A percentile compares a stretch with the other conserved stretches of the same genome.
These are phyloP conservation scores for Rhogogaster chlorosoma DNA, from an alignment of 2,888 invertebrate species.

Conservation along the genomic window DNA sequence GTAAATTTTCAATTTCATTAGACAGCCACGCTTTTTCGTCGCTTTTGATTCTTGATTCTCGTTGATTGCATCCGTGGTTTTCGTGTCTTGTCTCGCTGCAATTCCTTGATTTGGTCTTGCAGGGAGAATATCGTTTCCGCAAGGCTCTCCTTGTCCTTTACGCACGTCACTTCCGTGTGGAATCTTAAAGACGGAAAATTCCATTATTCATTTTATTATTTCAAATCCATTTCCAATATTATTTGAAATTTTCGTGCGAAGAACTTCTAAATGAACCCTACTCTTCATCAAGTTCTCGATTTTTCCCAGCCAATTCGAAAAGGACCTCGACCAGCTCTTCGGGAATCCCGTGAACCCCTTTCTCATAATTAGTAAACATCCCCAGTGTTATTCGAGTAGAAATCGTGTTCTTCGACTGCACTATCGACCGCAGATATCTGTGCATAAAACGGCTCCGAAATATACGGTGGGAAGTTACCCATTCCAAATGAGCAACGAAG, in stretches of 20 bases:
- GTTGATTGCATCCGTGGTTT: not conserved
- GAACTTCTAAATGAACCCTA: not conserved
- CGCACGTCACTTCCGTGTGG: not conserved
- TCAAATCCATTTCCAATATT: no score
- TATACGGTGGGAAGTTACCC: slow-evolving; percentile 62
- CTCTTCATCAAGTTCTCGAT: slow-evolving; percentile 45
- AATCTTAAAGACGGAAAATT: not conserved
- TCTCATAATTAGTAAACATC: slow-evolving; percentile 57
- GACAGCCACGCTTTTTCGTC: not conserved
- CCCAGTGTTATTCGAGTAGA: slow-evolving; percentile 60
- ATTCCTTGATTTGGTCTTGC: slow-evolving; percentile 2
- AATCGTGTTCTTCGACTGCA: slow-evolving; percentile 58
- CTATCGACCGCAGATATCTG: slow-evolving; percentile 57
- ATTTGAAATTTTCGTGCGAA: not conserved
- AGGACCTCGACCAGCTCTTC: slow-evolving; percentile 59
- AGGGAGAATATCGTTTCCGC: not conserved
- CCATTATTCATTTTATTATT: no score
- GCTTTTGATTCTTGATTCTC: slow-evolving; percentile 12
- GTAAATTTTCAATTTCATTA: not conserved
- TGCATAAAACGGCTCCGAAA: slow-evolving; percentile 63
- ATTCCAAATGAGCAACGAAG: slow-evolving; percentile 71
- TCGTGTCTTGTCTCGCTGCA: not conserved
- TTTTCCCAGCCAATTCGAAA: slow-evolving; percentile 58
- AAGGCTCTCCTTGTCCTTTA: not conserved
- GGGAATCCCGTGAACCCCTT: slow-evolving; percentile 56